Evolutionary conservation across 2,888 invertebrate species (phyloP).

Genomic region (Tipula confusa): DNA sequence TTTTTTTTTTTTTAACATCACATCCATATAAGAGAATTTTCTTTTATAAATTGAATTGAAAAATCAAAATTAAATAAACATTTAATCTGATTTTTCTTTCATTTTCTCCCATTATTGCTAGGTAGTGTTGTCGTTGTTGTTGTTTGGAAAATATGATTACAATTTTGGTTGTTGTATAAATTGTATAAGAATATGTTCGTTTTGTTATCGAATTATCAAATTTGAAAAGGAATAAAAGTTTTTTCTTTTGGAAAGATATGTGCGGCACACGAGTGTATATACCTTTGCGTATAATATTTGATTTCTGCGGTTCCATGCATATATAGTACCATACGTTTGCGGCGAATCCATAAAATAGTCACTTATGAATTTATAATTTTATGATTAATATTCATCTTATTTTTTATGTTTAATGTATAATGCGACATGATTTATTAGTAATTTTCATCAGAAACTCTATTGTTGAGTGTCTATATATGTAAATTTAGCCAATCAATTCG

Average conservation of each 20-base stretch:
- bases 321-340: too few species aligned
- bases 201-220: conserved; percentile 25
- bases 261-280: neutral
- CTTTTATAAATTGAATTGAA: neutral
- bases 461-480: conserved; percentile 21
- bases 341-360: neutral
- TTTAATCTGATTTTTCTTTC: neutral
- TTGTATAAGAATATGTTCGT: neutral
- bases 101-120: neutral
- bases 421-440: conserved; percentile 21
- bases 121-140: neutral
- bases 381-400: neutral
- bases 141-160: neutral
- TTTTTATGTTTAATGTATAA: neutral
- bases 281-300: neutral
- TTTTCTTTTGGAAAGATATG: neutral
- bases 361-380: neutral
- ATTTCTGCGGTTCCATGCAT: neutral
- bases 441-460: conserved; percentile 28
- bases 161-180: neutral
- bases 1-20: neutral
- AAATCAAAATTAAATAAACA: conserved; percentile 25
- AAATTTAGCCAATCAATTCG: conserved; percentile 20
- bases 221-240: neutral
- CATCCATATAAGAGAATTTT: neutral